Percentiles rank a stretch among this genome's conserved stretches.
phyloP scores from a whole-genome alignment of 2,888 invertebrate species.

The Sclerodermus sp. region DNA sequence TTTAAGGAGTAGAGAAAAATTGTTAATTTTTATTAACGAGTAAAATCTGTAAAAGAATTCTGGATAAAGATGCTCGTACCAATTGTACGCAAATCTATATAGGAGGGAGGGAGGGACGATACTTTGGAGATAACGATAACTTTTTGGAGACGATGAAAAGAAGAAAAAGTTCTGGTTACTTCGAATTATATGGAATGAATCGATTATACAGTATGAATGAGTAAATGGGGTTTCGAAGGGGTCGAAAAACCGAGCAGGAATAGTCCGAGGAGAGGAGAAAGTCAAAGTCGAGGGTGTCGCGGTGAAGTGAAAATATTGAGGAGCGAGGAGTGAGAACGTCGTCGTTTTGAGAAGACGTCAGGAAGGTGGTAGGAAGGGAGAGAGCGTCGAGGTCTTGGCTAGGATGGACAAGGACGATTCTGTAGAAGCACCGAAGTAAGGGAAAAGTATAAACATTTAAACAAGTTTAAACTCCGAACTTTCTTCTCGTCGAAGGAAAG shows the following conservation, averaged over 20 bases:
- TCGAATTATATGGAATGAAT: too few relatives aligned
- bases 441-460: conserved; percentile 45
- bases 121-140: too few relatives aligned
- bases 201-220: too few relatives aligned
- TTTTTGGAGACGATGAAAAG: too few relatives aligned
- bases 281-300: conserved; percentile 14
- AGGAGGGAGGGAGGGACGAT: too few relatives aligned
- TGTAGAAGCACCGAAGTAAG: conserved; percentile 35
- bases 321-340: conserved; percentile 17
- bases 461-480: conserved; percentile 47
- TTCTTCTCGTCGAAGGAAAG: conserved; percentile 26
- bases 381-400: conserved; percentile 13
- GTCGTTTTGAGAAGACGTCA: conserved; percentile 29
- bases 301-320: conserved; percentile 33
- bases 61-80: too few relatives aligned
- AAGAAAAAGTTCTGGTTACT: too few relatives aligned
- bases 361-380: conserved; percentile 17
- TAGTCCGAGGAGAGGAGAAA: conserved; percentile 1
- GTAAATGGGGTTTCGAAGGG: conserved; percentile 9
- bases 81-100: too few relatives aligned
- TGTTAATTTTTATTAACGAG: too few relatives aligned
- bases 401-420: conserved; percentile 13
- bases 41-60: too few relatives aligned
- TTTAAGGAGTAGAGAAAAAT: too few relatives aligned
- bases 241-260: conserved; percentile 37